A percentile compares a stretch with the other conserved stretches of the same genome.
Conservation (phyloP, 2,797 vertebrate species). For the Falco cherrug region DNA sequence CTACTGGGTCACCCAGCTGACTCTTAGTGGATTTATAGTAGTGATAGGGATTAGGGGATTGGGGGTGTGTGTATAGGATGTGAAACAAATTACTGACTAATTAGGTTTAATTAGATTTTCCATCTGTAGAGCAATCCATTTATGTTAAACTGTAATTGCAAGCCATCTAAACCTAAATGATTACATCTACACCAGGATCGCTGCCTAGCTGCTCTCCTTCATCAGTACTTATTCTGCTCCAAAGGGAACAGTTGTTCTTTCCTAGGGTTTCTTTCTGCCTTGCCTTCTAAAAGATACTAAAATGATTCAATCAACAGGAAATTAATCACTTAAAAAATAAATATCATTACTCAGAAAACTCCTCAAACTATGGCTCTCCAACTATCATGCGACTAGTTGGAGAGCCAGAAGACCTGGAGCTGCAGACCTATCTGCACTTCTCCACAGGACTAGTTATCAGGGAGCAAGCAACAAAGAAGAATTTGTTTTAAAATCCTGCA, state of each 20-base stretch:
- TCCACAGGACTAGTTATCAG: background rate
- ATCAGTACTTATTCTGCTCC: background rate
- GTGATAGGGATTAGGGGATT: background rate
- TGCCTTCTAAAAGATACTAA: background rate
- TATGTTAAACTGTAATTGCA: background rate
- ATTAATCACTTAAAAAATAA: background rate
- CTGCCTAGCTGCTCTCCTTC: background rate
- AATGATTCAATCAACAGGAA: background rate
- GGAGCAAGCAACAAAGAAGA: background rate
- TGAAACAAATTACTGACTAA: background rate
- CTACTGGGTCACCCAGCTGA: background rate
- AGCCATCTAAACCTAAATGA: background rate
- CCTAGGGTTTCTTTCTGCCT: background rate
- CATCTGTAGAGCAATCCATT: background rate
- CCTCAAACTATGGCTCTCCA: background rate
- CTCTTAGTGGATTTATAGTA: background rate
- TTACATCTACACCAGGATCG: background rate
- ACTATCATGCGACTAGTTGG: background rate
- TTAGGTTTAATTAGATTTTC: conserved; percentile 3
- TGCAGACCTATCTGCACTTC: background rate
- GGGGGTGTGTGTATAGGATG: background rate
- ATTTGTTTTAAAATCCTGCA: background rate
- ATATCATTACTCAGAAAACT: background rate
- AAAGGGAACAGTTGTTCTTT: background rate
- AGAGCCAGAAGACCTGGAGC: background rate